These are phyloP conservation scores for Vespertilio murinus DNA, from an alignment of 2,797 vertebrate species.

Conservation along the genomic window DNA sequence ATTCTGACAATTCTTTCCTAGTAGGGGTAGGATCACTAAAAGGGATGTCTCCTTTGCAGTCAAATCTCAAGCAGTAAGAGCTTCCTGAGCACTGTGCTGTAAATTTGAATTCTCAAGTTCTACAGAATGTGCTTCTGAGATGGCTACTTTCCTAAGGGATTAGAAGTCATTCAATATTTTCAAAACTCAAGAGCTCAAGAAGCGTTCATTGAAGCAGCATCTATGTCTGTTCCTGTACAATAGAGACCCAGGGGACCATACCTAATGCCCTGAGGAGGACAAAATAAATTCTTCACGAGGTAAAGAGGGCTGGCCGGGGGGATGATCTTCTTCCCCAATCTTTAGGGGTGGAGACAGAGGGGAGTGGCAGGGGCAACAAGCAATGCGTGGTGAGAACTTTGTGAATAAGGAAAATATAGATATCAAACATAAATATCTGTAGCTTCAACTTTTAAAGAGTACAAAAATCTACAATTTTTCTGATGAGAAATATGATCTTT, in stretches of 20 bases:
- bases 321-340: neutral
- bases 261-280: conserved; percentile 41
- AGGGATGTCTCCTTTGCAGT: conserved; percentile 80
- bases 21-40: conserved; percentile 82
- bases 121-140: conserved; percentile 57
- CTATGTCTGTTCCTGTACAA: conserved; percentile 65
- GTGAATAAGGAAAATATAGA: neutral
- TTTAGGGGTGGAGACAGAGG: neutral
- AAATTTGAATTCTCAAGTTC: conserved; percentile 52
- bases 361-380: neutral
- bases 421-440: neutral
- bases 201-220: conserved; percentile 73
- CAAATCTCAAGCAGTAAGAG: conserved; percentile 66
- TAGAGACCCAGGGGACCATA: conserved; percentile 71
- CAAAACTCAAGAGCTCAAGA: conserved; percentile 70
- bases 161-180: conserved; percentile 73
- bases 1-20: conserved; percentile 88
- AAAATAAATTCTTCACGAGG: conserved; percentile 69
- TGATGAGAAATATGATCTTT: conserved; percentile 13
- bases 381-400: neutral
- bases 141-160: conserved; percentile 69
- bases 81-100: neutral
- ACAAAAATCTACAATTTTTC: neutral
- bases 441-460: neutral
- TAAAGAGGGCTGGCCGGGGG: neutral